Base-by-base conservation (phyloP, 2,113 vertebrate species). In the Cheilinus undulatus region DNA sequence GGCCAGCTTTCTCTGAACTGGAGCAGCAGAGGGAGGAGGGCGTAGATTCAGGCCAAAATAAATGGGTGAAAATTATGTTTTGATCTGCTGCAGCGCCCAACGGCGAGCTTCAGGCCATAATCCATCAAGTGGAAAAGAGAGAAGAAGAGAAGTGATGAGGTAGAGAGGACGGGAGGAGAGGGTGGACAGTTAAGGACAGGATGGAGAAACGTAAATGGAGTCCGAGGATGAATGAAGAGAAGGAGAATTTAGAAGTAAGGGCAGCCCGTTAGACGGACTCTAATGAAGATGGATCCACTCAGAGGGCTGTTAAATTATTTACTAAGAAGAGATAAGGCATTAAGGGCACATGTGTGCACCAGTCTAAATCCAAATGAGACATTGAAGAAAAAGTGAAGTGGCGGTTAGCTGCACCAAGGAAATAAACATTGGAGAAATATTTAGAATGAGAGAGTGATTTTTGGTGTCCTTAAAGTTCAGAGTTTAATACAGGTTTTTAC, bases 1-100 rank as follows among this genome's bases (percentile, higher is more conserved):
- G 49, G 24, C 42, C 30, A 19, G 11, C 2, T 4, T 54, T 65
- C 17, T 58, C 51, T 53, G 11, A 68, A 27, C 42, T 34, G 14
- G 23, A 74, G 20, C 30, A 52, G 2, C 43, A 12, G 34, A 43
- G 3, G 6, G 19, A 28, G 46, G 34, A 36, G 23, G 34, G 59
- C 11, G 23, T 52, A 36, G 58, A 69, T 52, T 58, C 48, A 34
- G 57, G 72, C 73, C 49, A 60, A 63, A 84, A 81, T 42, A 78
- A 80, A 73, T 68, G 63, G 68, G 36, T 56, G 42, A 83, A 82
- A 80, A 80, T 81, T 12, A 64, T 70, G 49, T 83, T 86, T 85
- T 86, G 78, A 86, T 83, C 70, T 56, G 48, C 58, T 38, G 69
- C 66, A 32, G 51, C 22, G 52, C 70, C 62, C 76, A 58, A 36